Percentiles rank a stretch among this genome's conserved stretches.
Conservation (phyloP, 1,140 invertebrate genomes). For the Nephotettix cincticeps region DNA sequence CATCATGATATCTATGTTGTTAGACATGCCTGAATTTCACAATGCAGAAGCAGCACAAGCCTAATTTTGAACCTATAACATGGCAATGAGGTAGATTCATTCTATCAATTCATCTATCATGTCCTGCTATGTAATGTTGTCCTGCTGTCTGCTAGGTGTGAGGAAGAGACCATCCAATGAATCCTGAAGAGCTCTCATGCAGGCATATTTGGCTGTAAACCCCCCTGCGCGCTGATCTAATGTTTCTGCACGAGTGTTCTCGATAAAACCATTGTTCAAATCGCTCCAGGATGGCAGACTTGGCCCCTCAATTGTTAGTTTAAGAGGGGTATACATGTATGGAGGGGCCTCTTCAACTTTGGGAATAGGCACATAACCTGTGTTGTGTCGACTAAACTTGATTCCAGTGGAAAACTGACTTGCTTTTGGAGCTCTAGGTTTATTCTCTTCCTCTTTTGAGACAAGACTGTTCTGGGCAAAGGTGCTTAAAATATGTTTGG, state of each 20-base stretch:
- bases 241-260: conserved; percentile 71
- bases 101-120: too few relatives aligned
- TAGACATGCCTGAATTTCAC: too few relatives aligned
- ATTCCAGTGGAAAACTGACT: conserved; percentile 81
- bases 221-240: conserved; percentile 83
- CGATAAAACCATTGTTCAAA: conserved; percentile 66
- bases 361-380: conserved; percentile 52
- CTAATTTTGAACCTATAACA: too few relatives aligned
- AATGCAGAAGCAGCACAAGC: too few relatives aligned
- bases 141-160: neutral
- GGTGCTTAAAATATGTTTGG: conserved; percentile 80
- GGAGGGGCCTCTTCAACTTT: conserved; percentile 72
- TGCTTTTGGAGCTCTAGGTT: conserved; percentile 45
- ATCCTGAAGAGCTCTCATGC: conserved; percentile 86
- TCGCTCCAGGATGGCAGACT: conserved; percentile 62
- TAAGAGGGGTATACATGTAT: conserved; percentile 65
- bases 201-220: conserved; percentile 78
- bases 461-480: conserved; percentile 69
- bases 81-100: too few relatives aligned
- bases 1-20: too few relatives aligned
- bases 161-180: conserved; percentile 77
- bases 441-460: conserved; percentile 60
- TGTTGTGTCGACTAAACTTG: conserved; percentile 63
- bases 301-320: conserved; percentile 69
- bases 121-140: too few relatives aligned